Evolutionary conservation across 1,140 invertebrate genomes (phyloP), one percentile per base, ranked within the genome.

Genomic region (Heliconius eleuchia): DNA sequence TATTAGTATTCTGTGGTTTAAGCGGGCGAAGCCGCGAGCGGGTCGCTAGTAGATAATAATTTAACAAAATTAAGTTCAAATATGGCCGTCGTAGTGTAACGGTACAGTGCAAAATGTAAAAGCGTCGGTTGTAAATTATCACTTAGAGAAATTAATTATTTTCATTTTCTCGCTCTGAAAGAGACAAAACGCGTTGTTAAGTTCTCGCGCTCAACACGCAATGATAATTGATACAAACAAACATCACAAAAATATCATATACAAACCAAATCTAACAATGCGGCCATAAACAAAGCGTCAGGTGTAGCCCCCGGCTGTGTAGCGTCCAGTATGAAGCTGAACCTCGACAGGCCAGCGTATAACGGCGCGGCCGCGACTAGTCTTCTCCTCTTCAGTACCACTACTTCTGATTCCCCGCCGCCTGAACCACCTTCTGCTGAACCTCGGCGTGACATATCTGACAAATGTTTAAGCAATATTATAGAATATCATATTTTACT

Each of bases 281-380:
- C 98, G n/a, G 98, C 98, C 86, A 99, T 96, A 52, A 99, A 96
- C 88, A 99, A 97, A 34, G 99, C 96, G 95, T 99, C 99, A 3
- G 99, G 99, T 70, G 99, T 96, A 1, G 97, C 96, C 19, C 99
- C 99, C 13, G 99, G 99, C 75, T 98, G 97, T 89, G 98, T 99
- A 42, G 98, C 98, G 92, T 99, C 99, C 78, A 99, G 90, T 8
- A 99, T 93, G 92, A 99, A 99, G 23, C 97, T 97, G 84, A 99
- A 97, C 78, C 98, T 95, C 37, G 97, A 93, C 94, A 99, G 97
- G 19, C 99, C 98, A 46, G 97, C 96, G 82, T 96, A 96, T 13
- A 99, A 95, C 0, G 97, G 95, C 72, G 96, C 95, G 1, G 96
- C 96, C 39, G 97, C 96, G 11, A 99, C 97, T 27, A 99, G 88